Conservation (phyloP, 2,113 vertebrate genomes). For the Eulemur macaco region DNA sequence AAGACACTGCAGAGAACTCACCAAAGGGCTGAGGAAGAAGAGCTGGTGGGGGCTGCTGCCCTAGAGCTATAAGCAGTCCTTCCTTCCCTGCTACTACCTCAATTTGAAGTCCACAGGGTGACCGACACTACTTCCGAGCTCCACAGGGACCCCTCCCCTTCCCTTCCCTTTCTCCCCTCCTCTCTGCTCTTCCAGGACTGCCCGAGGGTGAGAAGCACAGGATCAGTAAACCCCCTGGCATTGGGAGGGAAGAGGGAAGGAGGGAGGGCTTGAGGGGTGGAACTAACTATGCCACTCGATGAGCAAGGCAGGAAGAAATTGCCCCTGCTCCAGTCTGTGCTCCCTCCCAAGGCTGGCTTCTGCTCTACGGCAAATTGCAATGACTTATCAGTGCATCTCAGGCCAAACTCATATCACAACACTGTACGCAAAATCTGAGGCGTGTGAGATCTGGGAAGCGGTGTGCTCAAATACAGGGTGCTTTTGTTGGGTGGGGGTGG, state of each 20-base stretch:
- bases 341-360: not conserved
- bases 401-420: not conserved
- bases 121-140: not conserved
- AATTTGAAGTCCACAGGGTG: not conserved
- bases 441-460: not conserved
- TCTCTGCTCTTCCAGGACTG: not conserved
- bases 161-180: not conserved
- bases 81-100: not conserved
- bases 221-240: rapidly evolving
- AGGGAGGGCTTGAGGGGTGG: not conserved
- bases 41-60: not conserved
- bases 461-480: not conserved
- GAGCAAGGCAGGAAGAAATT: not conserved
- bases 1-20: not conserved
- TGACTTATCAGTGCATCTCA: not conserved
- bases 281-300: not conserved
- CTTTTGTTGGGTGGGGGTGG: too few relatives aligned
- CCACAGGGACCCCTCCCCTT: not conserved
- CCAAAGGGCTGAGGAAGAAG: not conserved
- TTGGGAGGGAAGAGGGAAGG: not conserved
- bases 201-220: not conserved
- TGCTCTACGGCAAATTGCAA: not conserved
- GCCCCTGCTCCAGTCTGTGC: not conserved
- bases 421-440: not conserved
- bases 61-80: not conserved